Evolutionary conservation across 2,113 vertebrate genomes (phyloP).

Genomic region (Caranx ignobilis): DNA sequence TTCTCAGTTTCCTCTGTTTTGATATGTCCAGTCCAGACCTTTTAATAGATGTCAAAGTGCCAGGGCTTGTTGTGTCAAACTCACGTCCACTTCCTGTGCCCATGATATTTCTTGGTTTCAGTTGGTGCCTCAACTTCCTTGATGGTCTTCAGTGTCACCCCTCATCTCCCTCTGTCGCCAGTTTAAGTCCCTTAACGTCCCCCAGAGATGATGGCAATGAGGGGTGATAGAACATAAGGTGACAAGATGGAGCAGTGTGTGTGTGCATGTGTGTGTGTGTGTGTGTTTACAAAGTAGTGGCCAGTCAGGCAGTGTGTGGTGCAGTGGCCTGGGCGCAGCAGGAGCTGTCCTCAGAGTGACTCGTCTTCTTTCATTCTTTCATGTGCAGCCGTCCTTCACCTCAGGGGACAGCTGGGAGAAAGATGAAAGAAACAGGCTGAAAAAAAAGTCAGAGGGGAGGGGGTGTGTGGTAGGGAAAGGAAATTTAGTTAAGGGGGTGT

Average conservation of each 20-base stretch:
- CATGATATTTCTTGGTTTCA: constrained; percentile 18
- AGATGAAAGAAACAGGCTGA: constrained; percentile 72
- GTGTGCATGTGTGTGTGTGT: constrained; percentile 40
- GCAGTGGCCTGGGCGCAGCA: constrained; percentile 53
- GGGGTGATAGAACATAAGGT: constrained; percentile 71
- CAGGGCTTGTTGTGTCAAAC: constrained; percentile 61
- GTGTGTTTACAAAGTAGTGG: constrained; percentile 41
- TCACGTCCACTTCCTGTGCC: constrained; percentile 39
- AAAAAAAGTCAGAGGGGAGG: constrained; percentile 60
- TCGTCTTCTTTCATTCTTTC: constrained; percentile 63
- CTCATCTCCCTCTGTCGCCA: constrained; percentile 42
- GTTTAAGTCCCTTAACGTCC: constrained; percentile 69
- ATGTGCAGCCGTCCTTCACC: constrained; percentile 52
- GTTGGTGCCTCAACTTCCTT: constrained; percentile 33
- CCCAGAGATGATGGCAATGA: constrained; percentile 62
- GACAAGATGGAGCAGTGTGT: constrained; percentile 57
- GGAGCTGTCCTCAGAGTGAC: constrained; percentile 46
- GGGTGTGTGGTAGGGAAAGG: constrained; percentile 20
- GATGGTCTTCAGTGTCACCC: constrained; percentile 49
- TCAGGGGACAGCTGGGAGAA: constrained; percentile 59
- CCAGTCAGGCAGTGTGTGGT: constrained; percentile 39
- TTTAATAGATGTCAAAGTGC: constrained; percentile 71
- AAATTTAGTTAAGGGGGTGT: constrained; percentile 56
- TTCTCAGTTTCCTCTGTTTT: constrained; percentile 66
- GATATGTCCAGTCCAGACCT: constrained; percentile 70